These are phyloP conservation scores for Carassius carassius DNA, from an alignment of 2,113 vertebrate genomes.

Conservation along the genomic window DNA sequence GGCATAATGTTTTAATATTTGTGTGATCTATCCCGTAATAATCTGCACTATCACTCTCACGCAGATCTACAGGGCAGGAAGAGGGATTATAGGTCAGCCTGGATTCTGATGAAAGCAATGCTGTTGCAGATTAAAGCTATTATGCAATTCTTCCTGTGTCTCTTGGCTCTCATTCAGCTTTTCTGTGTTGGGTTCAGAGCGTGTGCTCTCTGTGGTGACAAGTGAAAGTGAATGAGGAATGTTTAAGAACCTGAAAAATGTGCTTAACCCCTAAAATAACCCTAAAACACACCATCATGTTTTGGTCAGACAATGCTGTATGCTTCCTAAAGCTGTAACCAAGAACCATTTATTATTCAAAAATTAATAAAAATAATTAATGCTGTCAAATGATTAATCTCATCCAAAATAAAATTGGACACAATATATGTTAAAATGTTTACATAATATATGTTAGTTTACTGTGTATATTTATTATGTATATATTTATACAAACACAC, in stretches of 20 bases:
- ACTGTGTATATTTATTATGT: no score
- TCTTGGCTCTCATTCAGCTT: slow-evolving; percentile 4
- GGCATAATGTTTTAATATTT: not conserved
- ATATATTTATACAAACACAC: no score
- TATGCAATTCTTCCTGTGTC: slow-evolving; percentile 49
- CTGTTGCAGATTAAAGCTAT: slow-evolving; percentile 54
- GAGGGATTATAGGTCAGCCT: slow-evolving; percentile 3
- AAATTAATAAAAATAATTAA: no score
- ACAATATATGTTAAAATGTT: no score
- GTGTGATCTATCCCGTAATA: not conserved
- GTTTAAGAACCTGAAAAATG: not conserved
- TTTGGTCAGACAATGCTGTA: not conserved
- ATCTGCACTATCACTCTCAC: not conserved
- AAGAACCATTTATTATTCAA: not conserved
- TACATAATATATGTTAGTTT: no score
- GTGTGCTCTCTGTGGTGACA: not conserved
- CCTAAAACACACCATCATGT: not conserved
- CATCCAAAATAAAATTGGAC: no score
- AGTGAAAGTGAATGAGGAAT: not conserved
- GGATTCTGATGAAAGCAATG: slow-evolving; percentile 20
- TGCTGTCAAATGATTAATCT: no score
- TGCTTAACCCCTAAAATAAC: not conserved
- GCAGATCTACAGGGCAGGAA: slow-evolving; percentile 3
- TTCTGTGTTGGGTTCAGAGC: slow-evolving; percentile 18
- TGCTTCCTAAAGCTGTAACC: not conserved